phyloP scores from a whole-genome alignment of 2,113 vertebrate species.

The Chinchilla lanigera region DNA sequence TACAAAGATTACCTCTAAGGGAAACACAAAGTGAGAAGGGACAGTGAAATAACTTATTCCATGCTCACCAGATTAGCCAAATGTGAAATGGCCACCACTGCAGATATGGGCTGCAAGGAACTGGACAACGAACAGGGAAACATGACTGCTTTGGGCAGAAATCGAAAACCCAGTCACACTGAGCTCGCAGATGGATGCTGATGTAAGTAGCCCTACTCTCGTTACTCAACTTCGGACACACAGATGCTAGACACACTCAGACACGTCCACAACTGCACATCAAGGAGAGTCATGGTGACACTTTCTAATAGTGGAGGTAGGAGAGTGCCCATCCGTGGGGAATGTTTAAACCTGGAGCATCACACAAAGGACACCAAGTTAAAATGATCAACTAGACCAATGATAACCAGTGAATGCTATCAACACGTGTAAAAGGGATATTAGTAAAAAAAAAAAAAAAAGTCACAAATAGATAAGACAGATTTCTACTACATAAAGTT shows the following conservation, averaged over 20 bases:
- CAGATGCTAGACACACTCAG: background rate
- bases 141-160: rapidly evolving
- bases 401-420: background rate
- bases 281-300: background rate
- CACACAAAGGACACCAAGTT: background rate
- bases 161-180: background rate
- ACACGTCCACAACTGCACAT: background rate
- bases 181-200: background rate
- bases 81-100: background rate
- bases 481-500: background rate
- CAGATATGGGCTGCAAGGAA: background rate
- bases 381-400: background rate
- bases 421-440: background rate
- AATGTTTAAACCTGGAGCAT: background rate
- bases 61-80: background rate
- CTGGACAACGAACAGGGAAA: rapidly evolving
- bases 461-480: background rate
- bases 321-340: background rate
- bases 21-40: background rate
- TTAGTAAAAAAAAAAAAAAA: background rate
- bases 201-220: background rate
- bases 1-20: background rate
- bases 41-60: background rate
- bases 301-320: background rate
- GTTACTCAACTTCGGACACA: background rate